Base-by-base conservation (phyloP, 2,113 vertebrate genomes). In the Macroglossus sobrinus region DNA sequence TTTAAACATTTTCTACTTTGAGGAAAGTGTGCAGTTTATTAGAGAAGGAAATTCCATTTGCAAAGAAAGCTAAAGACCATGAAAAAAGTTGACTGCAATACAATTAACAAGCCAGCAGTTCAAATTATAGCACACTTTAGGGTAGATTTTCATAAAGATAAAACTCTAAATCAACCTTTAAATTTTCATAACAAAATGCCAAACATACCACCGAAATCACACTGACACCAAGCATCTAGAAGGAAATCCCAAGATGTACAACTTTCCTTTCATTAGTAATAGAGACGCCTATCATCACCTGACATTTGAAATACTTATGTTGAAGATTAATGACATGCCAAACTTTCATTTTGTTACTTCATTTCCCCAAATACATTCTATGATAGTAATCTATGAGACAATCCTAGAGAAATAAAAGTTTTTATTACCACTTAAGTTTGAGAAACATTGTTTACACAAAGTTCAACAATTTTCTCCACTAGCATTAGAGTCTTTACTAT, bases 1-100 rank as follows among this genome's bases (percentile, higher is more conserved):
- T 76, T 91, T 63, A 53, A 81, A 94, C 8, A 45, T 75, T 85
- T 91, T 95, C 43, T 38, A 95, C 80, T 91, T 87, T 69, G 66
- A 90, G 93, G 43, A 81, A 1, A 63, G 4, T 18, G 12, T 40
- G 35, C 28, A 93, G 84, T 64, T 94, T 80, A 93, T 0, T 74
- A 55, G 72, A 95, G 84, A 88, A 76, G 64, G 64, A 92, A 95
- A 97, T 78, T 75, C 59, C 87, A 88, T 88, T 90, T 89, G 68
- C 84, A 84, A 88, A 74, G 64, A 79, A 57, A 96, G 72, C 21
- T 57, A 71, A 74, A 82, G 47, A 86, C 59, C 71, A 78, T 72
- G 82, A 64, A 95, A 76, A 91, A 59, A 55, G 28, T 40, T 84
- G 43, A 50, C 40, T 84, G 43, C 33, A 96, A 84, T 38, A 93